Percentiles rank a stretch among this genome's conserved stretches.
phyloP scores from a whole-genome alignment of 2,888 invertebrate genomes.

The Listrodromus nycthemerus region DNA sequence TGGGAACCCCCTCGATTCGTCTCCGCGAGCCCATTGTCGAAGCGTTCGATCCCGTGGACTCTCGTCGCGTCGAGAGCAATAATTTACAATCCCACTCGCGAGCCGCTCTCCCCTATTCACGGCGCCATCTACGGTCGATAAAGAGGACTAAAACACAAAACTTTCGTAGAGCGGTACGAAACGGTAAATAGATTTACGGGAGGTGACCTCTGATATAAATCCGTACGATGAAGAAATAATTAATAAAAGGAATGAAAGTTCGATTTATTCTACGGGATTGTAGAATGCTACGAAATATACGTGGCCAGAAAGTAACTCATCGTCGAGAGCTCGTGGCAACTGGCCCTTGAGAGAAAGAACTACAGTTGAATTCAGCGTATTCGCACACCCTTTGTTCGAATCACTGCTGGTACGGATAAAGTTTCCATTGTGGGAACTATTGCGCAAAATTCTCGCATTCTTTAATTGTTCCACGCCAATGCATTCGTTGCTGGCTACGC shows the following conservation, averaged over 20 bases:
- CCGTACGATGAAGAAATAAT: neutral
- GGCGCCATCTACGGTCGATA: neutral
- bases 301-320: too few relatives aligned
- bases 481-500: too few relatives aligned
- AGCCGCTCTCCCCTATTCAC: neutral
- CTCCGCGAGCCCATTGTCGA: constrained; percentile 35
- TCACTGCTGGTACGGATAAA: too few relatives aligned
- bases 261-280: too few relatives aligned
- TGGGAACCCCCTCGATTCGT: constrained; percentile 31
- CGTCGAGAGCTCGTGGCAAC: too few relatives aligned
- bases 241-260: neutral
- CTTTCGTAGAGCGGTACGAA: constrained; percentile 13
- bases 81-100: neutral
- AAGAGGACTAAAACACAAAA: neutral
- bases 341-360: neutral
- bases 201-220: neutral
- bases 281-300: too few relatives aligned
- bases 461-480: too few relatives aligned
- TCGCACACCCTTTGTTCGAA: too few relatives aligned
- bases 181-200: neutral
- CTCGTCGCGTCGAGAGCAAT: neutral
- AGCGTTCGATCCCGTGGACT: neutral
- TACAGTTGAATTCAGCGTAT: too few relatives aligned
- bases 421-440: too few relatives aligned
- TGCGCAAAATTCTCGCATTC: too few relatives aligned